These are phyloP conservation scores for Gallinago solitaria DNA, from an alignment of 2,797 vertebrate genomes.

Conservation along the genomic window DNA sequence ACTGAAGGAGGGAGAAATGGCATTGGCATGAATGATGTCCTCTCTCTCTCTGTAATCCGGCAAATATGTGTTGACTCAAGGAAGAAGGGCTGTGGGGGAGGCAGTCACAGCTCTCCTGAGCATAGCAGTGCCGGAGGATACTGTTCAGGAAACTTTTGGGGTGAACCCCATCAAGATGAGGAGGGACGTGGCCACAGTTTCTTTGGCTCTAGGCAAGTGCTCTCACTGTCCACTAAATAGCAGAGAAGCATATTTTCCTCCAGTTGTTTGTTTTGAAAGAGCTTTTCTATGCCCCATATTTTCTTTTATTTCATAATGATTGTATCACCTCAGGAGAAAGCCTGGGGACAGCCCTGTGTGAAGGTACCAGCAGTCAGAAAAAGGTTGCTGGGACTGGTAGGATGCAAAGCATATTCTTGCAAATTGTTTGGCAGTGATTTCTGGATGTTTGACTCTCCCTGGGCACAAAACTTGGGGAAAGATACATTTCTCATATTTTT, in stretches of 20 bases:
- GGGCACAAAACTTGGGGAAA: background rate
- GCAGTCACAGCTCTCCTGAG: background rate
- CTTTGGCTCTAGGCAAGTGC: background rate
- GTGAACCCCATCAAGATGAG: background rate
- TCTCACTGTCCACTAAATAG: background rate
- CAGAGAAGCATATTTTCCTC: background rate
- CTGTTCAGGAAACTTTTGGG: background rate
- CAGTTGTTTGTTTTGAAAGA: background rate
- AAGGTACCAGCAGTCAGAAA: background rate
- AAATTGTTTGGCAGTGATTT: background rate
- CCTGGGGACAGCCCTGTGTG: background rate
- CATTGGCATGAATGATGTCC: background rate
- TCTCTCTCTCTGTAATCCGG: background rate
- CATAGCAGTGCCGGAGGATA: background rate
- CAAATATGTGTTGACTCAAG: background rate
- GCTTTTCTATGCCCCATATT: accelerated
- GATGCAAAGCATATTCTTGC: background rate
- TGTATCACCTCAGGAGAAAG: background rate
- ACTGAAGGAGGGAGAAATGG: background rate
- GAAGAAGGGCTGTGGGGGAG: background rate
- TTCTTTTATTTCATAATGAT: background rate
- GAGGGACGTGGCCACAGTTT: background rate
- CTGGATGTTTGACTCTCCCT: background rate
- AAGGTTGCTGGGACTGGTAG: background rate
- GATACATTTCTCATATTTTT: background rate